A percentile compares a stretch with the other conserved stretches of the same genome.
Evolutionary conservation across 2,888 invertebrate genomes (phyloP).

Genomic region (Cephalotes varians): DNA sequence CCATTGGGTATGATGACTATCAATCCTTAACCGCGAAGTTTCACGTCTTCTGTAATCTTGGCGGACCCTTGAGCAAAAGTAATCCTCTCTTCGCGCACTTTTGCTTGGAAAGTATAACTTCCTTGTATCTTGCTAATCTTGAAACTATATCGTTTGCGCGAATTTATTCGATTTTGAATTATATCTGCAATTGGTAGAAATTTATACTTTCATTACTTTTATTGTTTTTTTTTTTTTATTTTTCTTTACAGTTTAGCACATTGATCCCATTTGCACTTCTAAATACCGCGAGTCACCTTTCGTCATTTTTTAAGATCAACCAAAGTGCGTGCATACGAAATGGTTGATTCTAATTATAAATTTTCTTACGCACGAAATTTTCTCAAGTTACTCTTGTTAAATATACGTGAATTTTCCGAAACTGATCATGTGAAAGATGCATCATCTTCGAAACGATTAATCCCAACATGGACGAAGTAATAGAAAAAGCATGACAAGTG

Average conservation of each 20-base stretch:
- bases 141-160: not conserved
- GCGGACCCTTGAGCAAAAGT: not conserved
- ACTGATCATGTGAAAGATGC: constrained; percentile 2
- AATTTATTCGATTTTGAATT: not conserved
- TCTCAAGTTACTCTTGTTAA: not conserved
- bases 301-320: not conserved
- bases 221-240: not conserved
- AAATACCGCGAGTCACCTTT: constrained; percentile 7
- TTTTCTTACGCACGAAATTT: not conserved
- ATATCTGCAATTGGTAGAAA: not conserved
- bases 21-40: constrained; percentile 20
- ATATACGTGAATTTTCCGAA: constrained; percentile 21
- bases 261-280: constrained; percentile 39
- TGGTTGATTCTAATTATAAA: not conserved
- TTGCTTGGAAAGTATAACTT: not conserved
- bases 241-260: constrained; percentile 40
- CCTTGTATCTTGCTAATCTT: not conserved
- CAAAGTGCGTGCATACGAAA: not conserved
- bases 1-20: constrained; percentile 56
- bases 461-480: constrained; percentile 28
- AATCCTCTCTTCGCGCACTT: not conserved
- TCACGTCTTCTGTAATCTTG: constrained; percentile 27
- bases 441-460: constrained; percentile 40
- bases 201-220: not conserved
- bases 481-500: constrained; percentile 6